Base-by-base conservation (phyloP, 2,888 invertebrate species). In the Cabera pusaria region DNA sequence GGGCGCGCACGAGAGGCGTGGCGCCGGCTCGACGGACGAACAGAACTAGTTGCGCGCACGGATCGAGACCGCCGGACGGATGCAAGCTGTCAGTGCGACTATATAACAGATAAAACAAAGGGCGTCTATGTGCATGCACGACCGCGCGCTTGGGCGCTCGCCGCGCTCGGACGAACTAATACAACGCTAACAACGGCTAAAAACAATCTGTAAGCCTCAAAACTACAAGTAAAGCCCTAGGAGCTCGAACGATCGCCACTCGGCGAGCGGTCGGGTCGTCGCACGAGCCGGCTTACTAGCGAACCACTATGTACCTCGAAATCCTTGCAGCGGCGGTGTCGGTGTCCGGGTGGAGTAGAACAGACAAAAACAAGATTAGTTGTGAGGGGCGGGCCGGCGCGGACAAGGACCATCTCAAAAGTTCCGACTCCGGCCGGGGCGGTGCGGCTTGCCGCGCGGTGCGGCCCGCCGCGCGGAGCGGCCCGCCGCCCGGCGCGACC, bases 341-440 rank as follows among this genome's bases (percentile, higher is more conserved):
- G 88, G 91, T 92, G 91, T 90, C 91, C 90, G 91, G 92, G 90
- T 87, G 91, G 92, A 91, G 93, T 90, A 92, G 91, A 92, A 91
- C 90, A 92, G 91, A 92, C 90, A 91, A 90, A 90, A 91, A 92
- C 72, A 90, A 87, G 76, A 92, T 92, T 92, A 92, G 91, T 92
- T 83, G 84, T 72, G 75, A 84, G 84, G 76, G 76, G 78, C 79
- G 80, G 81, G 74, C 82, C 85, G 78, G 87, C 84, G 84, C 82
- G 78, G 81, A 75, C 93, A 94, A 95, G 95, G 95, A 95, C 95
- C 95, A 95, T 95, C 95, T 95, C 95, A 95, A 95, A 95, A 95
- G 94, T 94, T 94, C 94, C 95, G 93, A 93, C n/a, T n/a, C n/a
- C 91, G 71, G 72, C 32, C 25, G 33, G 25, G 7, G 20, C 56